Percentiles rank a stretch among this genome's conserved stretches.
Conservation (phyloP, 2,113 vertebrate genomes). For the Sinocyclocheilus anshuiensis region DNA sequence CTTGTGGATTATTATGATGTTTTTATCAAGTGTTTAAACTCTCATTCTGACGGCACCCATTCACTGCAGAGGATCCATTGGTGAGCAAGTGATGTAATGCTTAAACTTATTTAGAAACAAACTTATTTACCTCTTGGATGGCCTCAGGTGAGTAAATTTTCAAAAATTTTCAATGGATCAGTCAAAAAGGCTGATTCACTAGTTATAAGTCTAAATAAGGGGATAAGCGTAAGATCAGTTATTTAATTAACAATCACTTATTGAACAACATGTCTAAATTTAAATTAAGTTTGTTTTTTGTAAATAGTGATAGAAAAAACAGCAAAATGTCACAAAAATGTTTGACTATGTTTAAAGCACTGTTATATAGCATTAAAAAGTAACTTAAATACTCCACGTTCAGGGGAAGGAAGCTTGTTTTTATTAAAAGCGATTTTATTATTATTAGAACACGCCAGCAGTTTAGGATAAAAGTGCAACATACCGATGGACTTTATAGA, state of each 20-base stretch:
- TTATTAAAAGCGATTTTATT: background rate
- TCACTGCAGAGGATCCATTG: no score
- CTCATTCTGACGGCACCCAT: no score
- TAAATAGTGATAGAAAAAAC: background rate
- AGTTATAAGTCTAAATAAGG: background rate
- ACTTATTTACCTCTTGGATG: no score
- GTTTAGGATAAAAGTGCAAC: constrained; percentile 30
- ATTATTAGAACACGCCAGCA: background rate
- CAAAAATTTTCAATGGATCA: background rate
- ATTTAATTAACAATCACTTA: background rate
- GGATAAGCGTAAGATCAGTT: background rate
- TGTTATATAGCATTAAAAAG: constrained; percentile 11
- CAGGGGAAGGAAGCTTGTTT: background rate
- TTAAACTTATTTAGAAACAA: no score
- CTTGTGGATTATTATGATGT: no score
- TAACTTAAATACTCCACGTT: background rate
- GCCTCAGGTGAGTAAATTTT: background rate
- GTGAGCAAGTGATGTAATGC: no score
- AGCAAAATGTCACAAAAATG: background rate
- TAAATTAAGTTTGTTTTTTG: background rate
- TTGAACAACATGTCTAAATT: background rate
- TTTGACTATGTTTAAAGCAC: background rate
- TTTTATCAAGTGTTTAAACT: no score
- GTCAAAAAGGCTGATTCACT: background rate
- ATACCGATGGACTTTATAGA: constrained; percentile 64